Base-by-base conservation (phyloP, 2,888 invertebrate species). In the Serrognathus titanus region DNA sequence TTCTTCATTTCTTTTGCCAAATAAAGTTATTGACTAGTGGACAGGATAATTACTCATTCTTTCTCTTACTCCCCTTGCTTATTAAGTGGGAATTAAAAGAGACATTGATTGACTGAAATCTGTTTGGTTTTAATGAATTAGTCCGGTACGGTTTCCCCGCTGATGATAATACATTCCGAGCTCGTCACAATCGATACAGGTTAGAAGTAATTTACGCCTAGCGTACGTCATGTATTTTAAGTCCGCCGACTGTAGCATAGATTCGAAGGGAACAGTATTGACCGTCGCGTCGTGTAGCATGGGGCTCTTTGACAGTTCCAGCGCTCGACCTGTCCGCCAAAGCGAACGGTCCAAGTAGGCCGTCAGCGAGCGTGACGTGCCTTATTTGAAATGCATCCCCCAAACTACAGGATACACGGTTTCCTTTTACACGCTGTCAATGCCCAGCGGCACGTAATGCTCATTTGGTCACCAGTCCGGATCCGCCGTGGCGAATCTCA, bases 371-470 rank as follows among this genome's bases (percentile, higher is more conserved):
- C 66, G 66, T 67, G 66, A 69, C 69, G 67, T 65, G 66, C 65
- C 69, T 68, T 66, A 66, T 70, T 71, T 69, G 69, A 68, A 71
- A 71, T 71, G 71, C 71, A 70, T 67, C 70, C 71, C 71, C 70
- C 64, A 66, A 68, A 67, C 69, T 69, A 68, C 70, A 68, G 70
- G 69, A 69, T 70, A 69, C 69, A 68, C 67, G 68, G 71, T 69
- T 69, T 71, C 71, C 71, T 71, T 70, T 71, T 70, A 69, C 70
- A 69, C 65, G 69, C 67, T 69, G 70, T 69, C 70, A 69, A 70
- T 71, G 70, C 69, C 69, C 70, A 65, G 64, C 67, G 63, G 69
- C 70, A 71, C 71, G 71, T 71, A 71, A 69, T 69, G 70, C 68
- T 69, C 70, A 69, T 71, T 71, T 69, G 69, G 69, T 66, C 67